phyloP scores from a whole-genome alignment of 2,113 vertebrate species.

The Salminus brasiliensis region DNA sequence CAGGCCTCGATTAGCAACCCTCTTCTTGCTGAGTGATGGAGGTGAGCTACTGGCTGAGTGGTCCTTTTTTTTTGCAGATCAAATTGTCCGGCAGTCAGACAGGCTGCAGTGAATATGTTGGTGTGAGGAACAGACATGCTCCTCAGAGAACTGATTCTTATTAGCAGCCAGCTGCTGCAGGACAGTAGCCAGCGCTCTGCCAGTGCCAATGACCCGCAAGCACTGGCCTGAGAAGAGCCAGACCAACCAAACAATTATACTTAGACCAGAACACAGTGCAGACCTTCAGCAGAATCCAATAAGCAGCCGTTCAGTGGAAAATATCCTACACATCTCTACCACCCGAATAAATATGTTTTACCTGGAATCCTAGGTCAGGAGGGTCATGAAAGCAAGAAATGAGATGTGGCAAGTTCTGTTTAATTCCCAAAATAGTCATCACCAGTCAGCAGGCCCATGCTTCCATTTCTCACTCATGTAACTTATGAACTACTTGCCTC shows the following conservation, averaged over 20 bases:
- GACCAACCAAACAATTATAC: slow-evolving; percentile 2
- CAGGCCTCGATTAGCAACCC: neutral
- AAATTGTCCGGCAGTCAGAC: neutral
- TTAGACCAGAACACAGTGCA: slow-evolving; percentile 6
- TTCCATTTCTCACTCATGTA: too few species aligned
- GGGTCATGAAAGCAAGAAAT: neutral
- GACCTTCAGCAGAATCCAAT: neutral
- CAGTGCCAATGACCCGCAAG: neutral
- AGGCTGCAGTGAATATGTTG: neutral
- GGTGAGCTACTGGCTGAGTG: neutral
- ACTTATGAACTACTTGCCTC: neutral
- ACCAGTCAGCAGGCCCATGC: too few species aligned
- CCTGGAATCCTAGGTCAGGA: neutral
- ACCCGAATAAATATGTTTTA: neutral
- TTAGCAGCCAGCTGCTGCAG: slow-evolving; percentile 23
- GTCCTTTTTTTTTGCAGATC: neutral
- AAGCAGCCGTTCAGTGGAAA: neutral
- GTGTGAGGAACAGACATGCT: neutral
- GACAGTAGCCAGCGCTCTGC: neutral
- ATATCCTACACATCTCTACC: neutral
- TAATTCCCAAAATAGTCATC: too few species aligned
- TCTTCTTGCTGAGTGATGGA: neutral
- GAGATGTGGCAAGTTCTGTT: neutral
- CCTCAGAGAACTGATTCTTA: slow-evolving; percentile 13
- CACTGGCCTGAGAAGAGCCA: slow-evolving; percentile 19